phyloP scores from a whole-genome alignment of 2,888 invertebrate species.

The Drosophila bunnanda region DNA sequence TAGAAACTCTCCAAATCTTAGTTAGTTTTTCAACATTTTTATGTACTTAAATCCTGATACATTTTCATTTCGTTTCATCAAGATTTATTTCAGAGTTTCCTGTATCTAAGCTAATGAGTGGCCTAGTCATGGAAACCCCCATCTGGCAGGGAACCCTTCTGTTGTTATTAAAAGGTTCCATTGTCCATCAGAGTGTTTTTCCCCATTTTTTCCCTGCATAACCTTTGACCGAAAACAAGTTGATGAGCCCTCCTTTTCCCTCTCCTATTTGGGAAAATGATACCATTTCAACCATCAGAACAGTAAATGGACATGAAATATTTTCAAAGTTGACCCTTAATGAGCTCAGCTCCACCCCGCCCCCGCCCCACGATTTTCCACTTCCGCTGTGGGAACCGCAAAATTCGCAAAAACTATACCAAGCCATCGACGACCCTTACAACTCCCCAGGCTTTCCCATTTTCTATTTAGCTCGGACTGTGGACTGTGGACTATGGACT shows the following conservation, averaged over 20 bases:
- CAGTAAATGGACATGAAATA: slow-evolving; percentile 43
- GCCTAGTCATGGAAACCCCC: slow-evolving; percentile 10
- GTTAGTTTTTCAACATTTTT: no score
- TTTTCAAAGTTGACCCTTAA: slow-evolving; percentile 44
- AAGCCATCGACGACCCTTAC: neutral
- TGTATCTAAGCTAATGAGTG: slow-evolving; percentile 8
- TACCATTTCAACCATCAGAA: slow-evolving; percentile 28
- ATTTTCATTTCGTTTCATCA: neutral
- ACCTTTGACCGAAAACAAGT: slow-evolving; percentile 29
- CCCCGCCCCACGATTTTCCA: neutral
- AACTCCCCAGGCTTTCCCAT: neutral
- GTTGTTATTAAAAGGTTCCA: slow-evolving; percentile 20
- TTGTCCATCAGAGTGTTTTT: neutral
- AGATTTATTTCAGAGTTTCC: neutral
- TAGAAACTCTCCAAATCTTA: no score
- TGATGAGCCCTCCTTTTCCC: neutral
- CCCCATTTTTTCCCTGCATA: neutral
- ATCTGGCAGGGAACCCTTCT: slow-evolving; percentile 18
- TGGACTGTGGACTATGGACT: no score
- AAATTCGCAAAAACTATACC: slow-evolving; percentile 34
- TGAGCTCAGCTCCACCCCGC: slow-evolving; percentile 21
- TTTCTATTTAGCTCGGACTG: slow-evolving; percentile 17
- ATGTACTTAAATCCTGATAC: neutral
- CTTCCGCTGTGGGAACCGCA: slow-evolving; percentile 33
- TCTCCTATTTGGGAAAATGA: slow-evolving; percentile 5